Percentiles rank a stretch among this genome's conserved stretches.
Conservation (phyloP, 1,140 invertebrate species). For the Tetranychus urticae region DNA sequence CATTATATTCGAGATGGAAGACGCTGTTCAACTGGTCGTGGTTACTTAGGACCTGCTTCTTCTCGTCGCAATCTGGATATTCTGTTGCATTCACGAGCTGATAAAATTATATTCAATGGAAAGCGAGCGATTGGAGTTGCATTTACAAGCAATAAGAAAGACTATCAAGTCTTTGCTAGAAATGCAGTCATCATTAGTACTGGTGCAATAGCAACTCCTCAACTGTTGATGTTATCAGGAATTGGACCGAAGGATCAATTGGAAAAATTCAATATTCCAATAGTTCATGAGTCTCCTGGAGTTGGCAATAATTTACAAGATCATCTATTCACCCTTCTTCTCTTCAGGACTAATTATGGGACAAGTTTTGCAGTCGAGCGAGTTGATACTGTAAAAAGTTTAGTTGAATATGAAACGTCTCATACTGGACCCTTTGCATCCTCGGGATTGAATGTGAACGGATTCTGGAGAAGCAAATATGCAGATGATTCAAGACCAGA, state of each 20-base stretch:
- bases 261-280: slow-evolving; percentile 14
- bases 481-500: neutral
- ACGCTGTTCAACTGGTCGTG: slow-evolving; percentile 66
- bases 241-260: too few species aligned
- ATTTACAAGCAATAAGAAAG: slow-evolving; percentile 33
- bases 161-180: too few species aligned
- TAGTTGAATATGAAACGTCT: neutral
- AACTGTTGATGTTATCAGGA: too few species aligned
- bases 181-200: too few species aligned
- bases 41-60: slow-evolving; percentile 33
- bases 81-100: slow-evolving; percentile 54
- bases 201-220: too few species aligned
- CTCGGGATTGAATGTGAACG: neutral
- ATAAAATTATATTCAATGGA: slow-evolving; percentile 50
- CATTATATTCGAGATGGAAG: slow-evolving; percentile 39
- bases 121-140: slow-evolving; percentile 52
- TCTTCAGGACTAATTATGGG: neutral
- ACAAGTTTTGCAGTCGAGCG: too few species aligned
- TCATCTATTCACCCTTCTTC: slow-evolving; percentile 11
- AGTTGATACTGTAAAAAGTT: neutral
- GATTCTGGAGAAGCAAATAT: neutral
- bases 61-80: slow-evolving; percentile 55
- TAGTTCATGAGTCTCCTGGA: slow-evolving; percentile 19
- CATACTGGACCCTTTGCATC: neutral
- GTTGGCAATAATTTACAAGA: slow-evolving; percentile 24